Conservation (phyloP, 2,797 vertebrate species). For the Pseudocheirus occidentalis region DNA sequence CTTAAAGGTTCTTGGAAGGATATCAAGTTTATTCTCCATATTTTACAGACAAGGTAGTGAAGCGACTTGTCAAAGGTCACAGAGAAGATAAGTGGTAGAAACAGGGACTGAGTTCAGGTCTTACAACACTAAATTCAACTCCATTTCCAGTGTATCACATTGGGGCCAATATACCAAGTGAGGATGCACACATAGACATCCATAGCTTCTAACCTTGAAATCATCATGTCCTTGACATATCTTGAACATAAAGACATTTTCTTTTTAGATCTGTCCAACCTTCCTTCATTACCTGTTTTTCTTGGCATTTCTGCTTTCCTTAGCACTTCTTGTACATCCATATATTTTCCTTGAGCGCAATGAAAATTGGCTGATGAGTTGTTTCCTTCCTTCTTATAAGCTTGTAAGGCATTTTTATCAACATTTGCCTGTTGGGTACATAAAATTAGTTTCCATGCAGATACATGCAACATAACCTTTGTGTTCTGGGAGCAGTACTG, state of each 20-base stretch:
- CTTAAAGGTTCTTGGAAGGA: neutral
- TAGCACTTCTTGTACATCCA: neutral
- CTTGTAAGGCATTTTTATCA: neutral
- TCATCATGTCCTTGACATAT: neutral
- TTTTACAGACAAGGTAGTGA: neutral
- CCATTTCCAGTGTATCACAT: neutral
- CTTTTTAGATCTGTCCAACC: neutral
- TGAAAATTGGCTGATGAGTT: neutral
- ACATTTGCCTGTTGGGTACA: neutral
- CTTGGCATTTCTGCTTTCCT: neutral
- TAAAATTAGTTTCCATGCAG: neutral
- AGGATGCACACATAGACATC: neutral
- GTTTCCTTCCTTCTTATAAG: neutral
- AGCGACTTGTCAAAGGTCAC: neutral
- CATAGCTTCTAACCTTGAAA: neutral
- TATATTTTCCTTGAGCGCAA: slow-evolving; percentile 8
- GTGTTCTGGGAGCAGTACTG: neutral
- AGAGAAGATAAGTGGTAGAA: neutral
- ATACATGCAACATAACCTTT: neutral
- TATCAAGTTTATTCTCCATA: neutral
- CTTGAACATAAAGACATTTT: slow-evolving; percentile 6
- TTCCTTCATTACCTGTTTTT: neutral
- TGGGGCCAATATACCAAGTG: neutral
- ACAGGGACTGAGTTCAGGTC: neutral
- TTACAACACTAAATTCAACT: neutral